phyloP scores from a whole-genome alignment of 2,797 vertebrate genomes.

The Knipowitschia caucasica region DNA sequence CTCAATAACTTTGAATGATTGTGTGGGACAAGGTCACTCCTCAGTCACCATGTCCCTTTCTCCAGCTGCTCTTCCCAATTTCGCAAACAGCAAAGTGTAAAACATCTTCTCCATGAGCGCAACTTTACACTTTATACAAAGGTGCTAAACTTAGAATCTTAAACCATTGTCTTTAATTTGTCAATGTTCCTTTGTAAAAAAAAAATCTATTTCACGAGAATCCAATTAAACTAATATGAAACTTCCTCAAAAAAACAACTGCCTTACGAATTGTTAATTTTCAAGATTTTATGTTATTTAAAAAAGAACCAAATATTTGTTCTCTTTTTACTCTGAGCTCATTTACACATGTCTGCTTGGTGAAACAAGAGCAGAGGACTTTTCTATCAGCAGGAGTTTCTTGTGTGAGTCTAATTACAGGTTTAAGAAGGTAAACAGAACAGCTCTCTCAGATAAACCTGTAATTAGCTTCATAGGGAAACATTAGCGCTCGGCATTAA shows the following conservation, averaged over 20 bases:
- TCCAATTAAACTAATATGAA: too few species aligned
- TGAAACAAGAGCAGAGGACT: not conserved
- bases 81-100: slow-evolving; percentile 30
- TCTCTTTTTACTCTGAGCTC: not conserved
- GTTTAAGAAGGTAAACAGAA: slow-evolving; percentile 9
- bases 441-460: slow-evolving; percentile 14
- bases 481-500: slow-evolving; percentile 1
- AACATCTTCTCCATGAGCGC: slow-evolving; percentile 14
- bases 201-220: too few species aligned
- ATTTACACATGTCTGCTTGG: not conserved
- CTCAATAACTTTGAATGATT: slow-evolving; percentile 79
- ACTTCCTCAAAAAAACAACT: too few species aligned
- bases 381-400: slow-evolving; percentile 2
- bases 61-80: slow-evolving; percentile 43
- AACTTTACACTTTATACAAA: slow-evolving; percentile 26
- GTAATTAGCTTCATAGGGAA: slow-evolving; percentile 5
- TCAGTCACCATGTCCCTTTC: slow-evolving; percentile 62
- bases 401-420: slow-evolving; percentile 3
- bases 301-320: not conserved
- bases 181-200: too few species aligned
- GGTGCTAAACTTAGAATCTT: too few species aligned
- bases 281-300: too few species aligned
- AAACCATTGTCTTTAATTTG: too few species aligned
- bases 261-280: too few species aligned
- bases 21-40: slow-evolving; percentile 72